phyloP scores from a whole-genome alignment of 2,113 vertebrate genomes.

The Coryphaenoides rupestris region DNA sequence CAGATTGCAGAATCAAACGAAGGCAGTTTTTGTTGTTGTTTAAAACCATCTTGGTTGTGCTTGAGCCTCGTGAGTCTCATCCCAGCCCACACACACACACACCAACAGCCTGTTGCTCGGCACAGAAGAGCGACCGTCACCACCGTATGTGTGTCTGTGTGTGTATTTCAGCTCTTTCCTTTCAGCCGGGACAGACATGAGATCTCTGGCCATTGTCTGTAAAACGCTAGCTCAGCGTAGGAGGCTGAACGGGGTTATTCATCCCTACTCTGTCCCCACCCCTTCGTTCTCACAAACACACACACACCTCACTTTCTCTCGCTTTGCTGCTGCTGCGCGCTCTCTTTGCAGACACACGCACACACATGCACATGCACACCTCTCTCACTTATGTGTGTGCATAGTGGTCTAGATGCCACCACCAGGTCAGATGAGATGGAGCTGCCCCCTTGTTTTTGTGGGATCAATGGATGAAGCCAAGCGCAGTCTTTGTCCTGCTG shows the following conservation, averaged over 20 bases:
- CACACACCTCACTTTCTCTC: slow-evolving; percentile 34
- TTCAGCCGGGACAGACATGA: slow-evolving; percentile 54
- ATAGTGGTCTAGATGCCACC: slow-evolving; percentile 33
- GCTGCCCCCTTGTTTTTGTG: slow-evolving; percentile 38
- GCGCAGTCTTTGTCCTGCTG: slow-evolving; percentile 48
- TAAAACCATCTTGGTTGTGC: too few species aligned
- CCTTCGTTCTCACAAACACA: slow-evolving; percentile 24
- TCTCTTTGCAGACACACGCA: slow-evolving; percentile 14
- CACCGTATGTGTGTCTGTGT: slow-evolving; percentile 14
- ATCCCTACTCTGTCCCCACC: slow-evolving; percentile 1
- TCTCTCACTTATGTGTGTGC: slow-evolving; percentile 24
- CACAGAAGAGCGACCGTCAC: slow-evolving; percentile 19
- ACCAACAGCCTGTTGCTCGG: slow-evolving; percentile 22
- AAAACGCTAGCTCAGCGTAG: slow-evolving; percentile 67
- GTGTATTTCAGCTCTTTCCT: slow-evolving; percentile 48
- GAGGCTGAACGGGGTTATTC: slow-evolving; percentile 49
- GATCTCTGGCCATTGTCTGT: slow-evolving; percentile 62
- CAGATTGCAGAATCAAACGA: too few species aligned
- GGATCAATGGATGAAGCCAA: slow-evolving; percentile 47
- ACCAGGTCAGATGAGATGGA: slow-evolving; percentile 34
- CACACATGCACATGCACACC: slow-evolving; percentile 1
- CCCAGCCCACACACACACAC: background rate
- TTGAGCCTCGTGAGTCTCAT: too few species aligned
- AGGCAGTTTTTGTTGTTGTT: too few species aligned
- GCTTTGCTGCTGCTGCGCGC: slow-evolving; percentile 8